Evolutionary conservation across 2,113 vertebrate genomes (phyloP), one percentile per base, ranked within the genome.

Genomic region (Pteropus alecto): DNA sequence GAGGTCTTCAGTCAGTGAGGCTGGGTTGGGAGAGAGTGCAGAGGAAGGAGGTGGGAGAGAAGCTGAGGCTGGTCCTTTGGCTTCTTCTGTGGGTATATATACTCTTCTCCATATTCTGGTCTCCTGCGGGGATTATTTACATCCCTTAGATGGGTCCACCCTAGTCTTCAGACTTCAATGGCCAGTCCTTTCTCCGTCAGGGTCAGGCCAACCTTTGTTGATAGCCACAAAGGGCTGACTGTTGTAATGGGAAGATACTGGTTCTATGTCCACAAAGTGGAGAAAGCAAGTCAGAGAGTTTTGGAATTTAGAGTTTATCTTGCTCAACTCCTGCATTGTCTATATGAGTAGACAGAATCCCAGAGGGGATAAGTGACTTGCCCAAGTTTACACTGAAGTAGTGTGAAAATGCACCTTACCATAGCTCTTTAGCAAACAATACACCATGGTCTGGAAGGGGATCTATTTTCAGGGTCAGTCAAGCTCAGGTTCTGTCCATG

Each of bases 1-100:
- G 77, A 77, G 78, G 68, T 93, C 86, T 94, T 98, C 83, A 93
- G 38, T 33, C 28, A 11, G 24, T 65, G 19, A 68, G 63, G 12
- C 0, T 67, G 60, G 41, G 41, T 28, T 24, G 5, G 18, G 21
- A 60, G 24, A 2, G 6, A 41, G 48, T 41, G 3, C 28, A 65
- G 24, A 87, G 70, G 76, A 81, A 58, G 6, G 30, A 26, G 33
- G 13, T 4, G 6, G 54, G 48, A 43, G 86, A 70, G 74, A 82
- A 43, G n/a, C 41, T 12, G 56, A 28, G n/a, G 19, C 30, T 21
- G 60, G 43, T 54, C 28, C 46, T 73, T 58, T 21, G 22, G 79
- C 22, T 28, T 60, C 35, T 19, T 68, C 56, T 87, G 54, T 15
- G 56, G 46, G 10, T 19, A 1, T 41, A 5, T 24, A 6, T 22